Evolutionary conservation across 1,140 invertebrate genomes (phyloP).

Genomic region (Leptinotarsa undecemlineata): DNA sequence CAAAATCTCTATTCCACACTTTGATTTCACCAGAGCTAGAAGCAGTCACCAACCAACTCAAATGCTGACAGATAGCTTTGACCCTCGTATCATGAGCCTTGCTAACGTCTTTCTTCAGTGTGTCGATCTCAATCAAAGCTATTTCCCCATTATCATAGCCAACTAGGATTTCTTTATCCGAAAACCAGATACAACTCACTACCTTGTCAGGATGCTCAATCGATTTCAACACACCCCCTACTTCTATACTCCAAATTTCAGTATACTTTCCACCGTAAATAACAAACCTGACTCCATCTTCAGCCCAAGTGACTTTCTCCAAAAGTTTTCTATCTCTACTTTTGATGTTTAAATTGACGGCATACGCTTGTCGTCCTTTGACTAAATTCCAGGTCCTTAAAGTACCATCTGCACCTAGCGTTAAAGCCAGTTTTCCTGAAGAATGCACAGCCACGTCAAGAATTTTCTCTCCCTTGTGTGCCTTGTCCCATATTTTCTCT

Average conservation of each 20-base stretch:
- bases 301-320: constrained; percentile 66
- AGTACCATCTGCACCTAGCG: constrained; percentile 81
- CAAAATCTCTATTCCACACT: constrained; percentile 67
- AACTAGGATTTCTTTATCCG: constrained; percentile 65
- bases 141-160: constrained; percentile 75
- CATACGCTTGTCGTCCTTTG: constrained; percentile 86
- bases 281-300: constrained; percentile 72
- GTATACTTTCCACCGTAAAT: constrained; percentile 70
- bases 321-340: constrained; percentile 60
- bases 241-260: constrained; percentile 77
- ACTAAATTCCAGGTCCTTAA: constrained; percentile 92
- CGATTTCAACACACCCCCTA: constrained; percentile 66
- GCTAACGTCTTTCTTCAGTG: constrained; percentile 57
- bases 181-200: constrained; percentile 65
- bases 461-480: constrained; percentile 71
- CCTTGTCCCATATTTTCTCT: constrained; percentile 75
- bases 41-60: constrained; percentile 58
- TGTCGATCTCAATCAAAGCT: constrained; percentile 45
- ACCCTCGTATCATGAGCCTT: constrained; percentile 69
- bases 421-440: constrained; percentile 84
- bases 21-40: constrained; percentile 80
- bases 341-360: constrained; percentile 78
- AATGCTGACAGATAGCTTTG: constrained; percentile 64
- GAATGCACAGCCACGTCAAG: constrained; percentile 81
- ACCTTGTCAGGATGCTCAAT: constrained; percentile 66